A percentile compares a stretch with the other conserved stretches of the same genome.
Evolutionary conservation across 2,113 vertebrate species (phyloP).

Genomic region (Pedetes capensis): DNA sequence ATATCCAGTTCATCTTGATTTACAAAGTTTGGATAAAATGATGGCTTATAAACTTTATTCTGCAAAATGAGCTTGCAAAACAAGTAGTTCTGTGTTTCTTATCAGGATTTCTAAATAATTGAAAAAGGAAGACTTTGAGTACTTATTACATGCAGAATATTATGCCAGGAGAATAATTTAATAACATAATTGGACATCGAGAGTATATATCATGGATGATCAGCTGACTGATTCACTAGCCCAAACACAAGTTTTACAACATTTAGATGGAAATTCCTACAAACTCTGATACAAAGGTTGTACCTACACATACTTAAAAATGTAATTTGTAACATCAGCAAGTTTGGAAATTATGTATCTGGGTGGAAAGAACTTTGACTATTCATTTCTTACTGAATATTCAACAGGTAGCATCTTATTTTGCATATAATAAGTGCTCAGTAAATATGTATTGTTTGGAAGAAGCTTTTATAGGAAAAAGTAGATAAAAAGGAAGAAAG

Average conservation of each 20-base stretch:
- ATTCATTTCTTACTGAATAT: not conserved
- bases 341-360: not conserved
- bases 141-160: not conserved
- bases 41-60: conserved; percentile 16
- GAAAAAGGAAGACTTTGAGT: not conserved
- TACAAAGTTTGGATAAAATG: conserved; percentile 24
- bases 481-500: not conserved
- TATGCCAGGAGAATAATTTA: not conserved
- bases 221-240: not conserved
- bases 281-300: not conserved
- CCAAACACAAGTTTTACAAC: not conserved
- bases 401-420: not conserved
- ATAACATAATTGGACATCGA: not conserved
- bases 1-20: not conserved
- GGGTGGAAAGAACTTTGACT: not conserved
- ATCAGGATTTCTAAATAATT: conserved; percentile 28
- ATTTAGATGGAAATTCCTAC: not conserved
- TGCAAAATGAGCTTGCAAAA: conserved; percentile 19
- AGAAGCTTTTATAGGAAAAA: not conserved
- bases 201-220: not conserved
- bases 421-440: not conserved
- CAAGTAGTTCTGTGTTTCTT: not conserved
- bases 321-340: not conserved
- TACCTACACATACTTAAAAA: not conserved
- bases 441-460: not conserved